A percentile compares a stretch with the other conserved stretches of the same genome.
phyloP scores from a whole-genome alignment of 2,113 vertebrate species.

The Condylura cristata region DNA sequence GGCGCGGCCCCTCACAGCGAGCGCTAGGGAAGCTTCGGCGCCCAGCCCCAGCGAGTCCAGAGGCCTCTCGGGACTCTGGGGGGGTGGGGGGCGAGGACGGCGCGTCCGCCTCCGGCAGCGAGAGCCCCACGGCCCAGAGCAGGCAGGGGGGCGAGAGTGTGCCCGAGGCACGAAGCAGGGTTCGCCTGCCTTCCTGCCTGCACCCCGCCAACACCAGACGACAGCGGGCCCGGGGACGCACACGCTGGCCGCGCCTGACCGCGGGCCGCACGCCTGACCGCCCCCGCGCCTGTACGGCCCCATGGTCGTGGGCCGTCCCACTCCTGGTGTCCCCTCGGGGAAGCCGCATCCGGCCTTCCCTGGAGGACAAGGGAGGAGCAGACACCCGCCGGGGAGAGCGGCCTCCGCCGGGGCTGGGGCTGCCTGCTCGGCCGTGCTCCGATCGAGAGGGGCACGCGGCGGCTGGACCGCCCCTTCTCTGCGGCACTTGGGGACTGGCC shows the following conservation, averaged over 20 bases:
- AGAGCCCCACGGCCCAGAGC: no score
- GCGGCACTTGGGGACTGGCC: constrained; percentile 66
- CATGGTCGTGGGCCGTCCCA: not conserved
- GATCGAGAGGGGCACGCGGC: not conserved
- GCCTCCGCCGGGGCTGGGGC: not conserved
- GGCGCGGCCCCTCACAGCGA: not conserved
- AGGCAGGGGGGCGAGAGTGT: no score
- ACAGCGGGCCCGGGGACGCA: not conserved
- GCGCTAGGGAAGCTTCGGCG: constrained; percentile 12
- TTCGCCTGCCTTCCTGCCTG: no score
- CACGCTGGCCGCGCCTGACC: not conserved
- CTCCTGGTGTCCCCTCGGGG: not conserved
- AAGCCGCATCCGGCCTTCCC: constrained; percentile 62
- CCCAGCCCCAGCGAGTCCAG: not conserved
- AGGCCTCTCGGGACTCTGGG: no score
- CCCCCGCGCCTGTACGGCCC: constrained; percentile 46
- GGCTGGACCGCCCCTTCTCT: constrained; percentile 58
- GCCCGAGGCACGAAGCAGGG: no score
- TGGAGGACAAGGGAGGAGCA: constrained; percentile 66
- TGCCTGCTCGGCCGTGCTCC: not conserved
- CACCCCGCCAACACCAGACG: not conserved
- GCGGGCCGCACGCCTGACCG: constrained; percentile 39
- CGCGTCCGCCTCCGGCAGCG: not conserved
- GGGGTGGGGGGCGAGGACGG: no score
- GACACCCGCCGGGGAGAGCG: constrained; percentile 30